A percentile compares a stretch with the other conserved stretches of the same genome.
Evolutionary conservation across 2,888 invertebrate genomes (phyloP).

Genomic region (Cryptophagus acutangulus): DNA sequence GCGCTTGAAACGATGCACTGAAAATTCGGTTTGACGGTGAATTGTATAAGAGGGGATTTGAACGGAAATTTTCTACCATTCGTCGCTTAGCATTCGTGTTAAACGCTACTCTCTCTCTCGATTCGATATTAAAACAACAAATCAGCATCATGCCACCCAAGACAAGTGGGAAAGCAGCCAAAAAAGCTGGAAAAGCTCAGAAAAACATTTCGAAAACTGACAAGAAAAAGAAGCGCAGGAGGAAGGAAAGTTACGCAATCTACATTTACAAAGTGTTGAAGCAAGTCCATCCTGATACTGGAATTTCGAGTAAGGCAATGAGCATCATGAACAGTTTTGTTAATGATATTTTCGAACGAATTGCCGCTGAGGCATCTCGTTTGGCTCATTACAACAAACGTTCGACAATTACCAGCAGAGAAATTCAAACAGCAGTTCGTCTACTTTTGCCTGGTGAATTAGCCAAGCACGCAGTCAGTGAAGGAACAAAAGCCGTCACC

Average conservation of each 20-base stretch:
- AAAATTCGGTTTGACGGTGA: no score
- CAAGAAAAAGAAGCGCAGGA: constrained; percentile 56
- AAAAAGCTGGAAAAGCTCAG: constrained; percentile 55
- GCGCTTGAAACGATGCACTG: no score
- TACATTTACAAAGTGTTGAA: constrained; percentile 61
- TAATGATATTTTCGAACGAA: constrained; percentile 67
- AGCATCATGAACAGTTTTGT: constrained; percentile 72
- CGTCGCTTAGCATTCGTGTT: no score
- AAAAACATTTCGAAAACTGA: constrained; percentile 55
- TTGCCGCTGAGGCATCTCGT: constrained; percentile 62
- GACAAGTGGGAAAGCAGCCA: constrained; percentile 47
- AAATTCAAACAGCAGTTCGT: constrained; percentile 65
- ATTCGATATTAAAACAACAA: no score
- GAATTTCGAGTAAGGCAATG: constrained; percentile 67
- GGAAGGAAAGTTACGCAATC: constrained; percentile 56
- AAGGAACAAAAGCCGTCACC: constrained; percentile 58
- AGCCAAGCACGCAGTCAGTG: constrained; percentile 65
- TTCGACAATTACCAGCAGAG: constrained; percentile 62
- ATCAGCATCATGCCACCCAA: constrained; percentile 46
- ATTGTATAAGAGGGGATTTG: no score
- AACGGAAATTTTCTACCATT: no score
- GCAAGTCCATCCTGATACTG: constrained; percentile 59
- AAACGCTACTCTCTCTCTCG: no score
- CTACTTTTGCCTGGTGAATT: constrained; percentile 67
- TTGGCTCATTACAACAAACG: constrained; percentile 60